These are phyloP conservation scores for Galemys pyrenaicus DNA, from an alignment of 2,113 vertebrate genomes.

Conservation along the genomic window DNA sequence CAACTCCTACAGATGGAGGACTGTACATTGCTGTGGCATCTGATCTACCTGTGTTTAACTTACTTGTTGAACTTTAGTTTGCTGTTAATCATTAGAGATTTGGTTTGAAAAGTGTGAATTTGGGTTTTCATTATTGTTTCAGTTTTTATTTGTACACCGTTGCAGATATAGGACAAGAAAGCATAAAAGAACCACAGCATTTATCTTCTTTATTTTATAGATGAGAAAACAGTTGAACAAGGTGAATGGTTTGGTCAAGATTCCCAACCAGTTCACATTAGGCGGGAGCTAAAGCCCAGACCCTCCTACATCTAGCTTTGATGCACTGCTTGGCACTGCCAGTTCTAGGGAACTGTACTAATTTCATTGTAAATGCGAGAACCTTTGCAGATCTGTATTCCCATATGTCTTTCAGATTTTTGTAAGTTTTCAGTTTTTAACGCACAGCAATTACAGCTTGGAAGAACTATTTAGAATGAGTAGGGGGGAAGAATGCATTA, in stretches of 20 bases:
- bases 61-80: neutral
- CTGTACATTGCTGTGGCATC: neutral
- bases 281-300: neutral
- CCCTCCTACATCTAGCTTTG: neutral
- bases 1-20: neutral
- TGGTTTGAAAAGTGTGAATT: slow-evolving; percentile 28
- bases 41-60: neutral
- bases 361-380: neutral
- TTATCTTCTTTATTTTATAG: neutral
- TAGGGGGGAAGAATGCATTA: neutral
- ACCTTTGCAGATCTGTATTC: neutral
- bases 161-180: neutral
- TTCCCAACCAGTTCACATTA: neutral
- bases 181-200: neutral
- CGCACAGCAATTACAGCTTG: neutral
- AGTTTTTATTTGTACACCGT: neutral
- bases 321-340: neutral
- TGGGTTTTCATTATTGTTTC: slow-evolving; percentile 3
- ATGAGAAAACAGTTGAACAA: neutral
- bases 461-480: slow-evolving; percentile 28
- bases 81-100: neutral
- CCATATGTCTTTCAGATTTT: neutral
- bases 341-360: neutral
- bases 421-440: slow-evolving; percentile 24
- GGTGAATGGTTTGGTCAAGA: neutral